phyloP scores from a whole-genome alignment of 2,113 vertebrate genomes.

The Amia ocellicauda region DNA sequence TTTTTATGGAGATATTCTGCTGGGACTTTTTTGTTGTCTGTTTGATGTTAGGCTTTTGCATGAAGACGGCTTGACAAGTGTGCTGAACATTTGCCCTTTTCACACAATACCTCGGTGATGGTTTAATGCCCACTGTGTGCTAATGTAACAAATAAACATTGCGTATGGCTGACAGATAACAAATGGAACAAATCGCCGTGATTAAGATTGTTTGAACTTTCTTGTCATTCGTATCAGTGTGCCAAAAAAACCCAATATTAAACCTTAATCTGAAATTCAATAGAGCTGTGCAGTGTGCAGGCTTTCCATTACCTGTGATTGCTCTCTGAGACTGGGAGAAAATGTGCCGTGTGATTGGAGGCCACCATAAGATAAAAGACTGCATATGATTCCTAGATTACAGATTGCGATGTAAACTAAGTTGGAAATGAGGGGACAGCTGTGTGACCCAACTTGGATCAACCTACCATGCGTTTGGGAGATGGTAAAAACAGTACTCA shows the following conservation, averaged over 20 bases:
- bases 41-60: background rate
- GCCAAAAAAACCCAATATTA: conserved; percentile 7
- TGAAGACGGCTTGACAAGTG: background rate
- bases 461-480: background rate
- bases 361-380: background rate
- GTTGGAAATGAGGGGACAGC: background rate
- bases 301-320: background rate
- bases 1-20: background rate
- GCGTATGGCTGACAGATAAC: background rate
- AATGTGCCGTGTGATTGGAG: background rate
- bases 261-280: conserved; percentile 9
- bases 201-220: conserved; percentile 5
- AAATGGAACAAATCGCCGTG: background rate
- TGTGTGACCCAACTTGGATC: background rate
- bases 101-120: background rate
- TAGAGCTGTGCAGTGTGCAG: background rate
- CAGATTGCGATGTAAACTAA: background rate
- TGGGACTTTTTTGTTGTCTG: background rate
- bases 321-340: background rate
- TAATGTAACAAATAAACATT: background rate
- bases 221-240: background rate
- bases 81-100: background rate
- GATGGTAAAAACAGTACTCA: background rate
- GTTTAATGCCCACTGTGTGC: background rate
- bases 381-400: background rate